phyloP scores from a whole-genome alignment of 2,113 vertebrate genomes.

The Empidonax alnorum region DNA sequence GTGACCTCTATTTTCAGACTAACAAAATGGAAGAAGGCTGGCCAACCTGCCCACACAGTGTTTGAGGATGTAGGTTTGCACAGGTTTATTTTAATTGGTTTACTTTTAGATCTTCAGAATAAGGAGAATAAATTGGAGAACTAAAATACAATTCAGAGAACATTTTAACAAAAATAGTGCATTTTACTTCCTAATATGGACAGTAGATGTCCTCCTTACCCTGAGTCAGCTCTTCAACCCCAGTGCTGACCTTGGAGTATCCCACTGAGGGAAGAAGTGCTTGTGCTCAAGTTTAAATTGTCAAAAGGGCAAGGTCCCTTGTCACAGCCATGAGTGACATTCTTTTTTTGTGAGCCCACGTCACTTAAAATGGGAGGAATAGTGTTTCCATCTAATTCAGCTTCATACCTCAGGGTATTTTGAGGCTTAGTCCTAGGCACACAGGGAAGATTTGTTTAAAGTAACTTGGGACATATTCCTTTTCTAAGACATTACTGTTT shows the following conservation, averaged over 20 bases:
- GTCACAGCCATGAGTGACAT: neutral
- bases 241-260: neutral
- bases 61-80: neutral
- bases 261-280: neutral
- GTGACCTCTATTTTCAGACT: neutral
- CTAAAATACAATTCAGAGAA: neutral
- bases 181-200: neutral
- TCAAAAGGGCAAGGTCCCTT: neutral
- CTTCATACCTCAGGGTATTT: neutral
- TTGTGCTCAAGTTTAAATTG: neutral
- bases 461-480: neutral
- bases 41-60: neutral
- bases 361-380: neutral
- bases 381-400: neutral
- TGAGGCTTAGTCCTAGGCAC: neutral
- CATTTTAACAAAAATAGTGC: neutral
- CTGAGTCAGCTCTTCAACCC: neutral
- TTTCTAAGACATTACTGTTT: neutral
- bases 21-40: neutral
- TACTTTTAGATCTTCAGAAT: neutral
- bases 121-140: neutral
- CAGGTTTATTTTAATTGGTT: neutral
- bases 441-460: neutral
- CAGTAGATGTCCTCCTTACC: constrained; percentile 13
- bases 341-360: neutral